A percentile compares a stretch with the other conserved stretches of the same genome.
Conservation (phyloP, 2,797 vertebrate genomes). For the Pogonophryne albipinna region DNA sequence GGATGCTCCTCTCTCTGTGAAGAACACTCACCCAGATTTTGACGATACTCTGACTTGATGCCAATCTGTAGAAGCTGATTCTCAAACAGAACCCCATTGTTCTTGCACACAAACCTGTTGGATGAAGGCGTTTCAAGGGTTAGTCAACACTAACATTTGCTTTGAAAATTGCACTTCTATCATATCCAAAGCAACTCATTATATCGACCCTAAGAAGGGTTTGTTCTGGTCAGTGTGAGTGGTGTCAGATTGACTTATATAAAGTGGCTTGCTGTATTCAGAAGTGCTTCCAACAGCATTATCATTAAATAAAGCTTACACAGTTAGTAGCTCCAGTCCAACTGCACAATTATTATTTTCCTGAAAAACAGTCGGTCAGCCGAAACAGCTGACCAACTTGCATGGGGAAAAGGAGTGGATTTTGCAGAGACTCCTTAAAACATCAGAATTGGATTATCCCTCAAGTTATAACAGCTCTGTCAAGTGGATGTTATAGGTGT, state of each 20-base stretch:
- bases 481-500: neutral
- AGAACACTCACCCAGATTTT: constrained; percentile 90
- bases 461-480: neutral
- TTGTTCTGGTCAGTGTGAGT: neutral
- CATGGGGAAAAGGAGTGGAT: neutral
- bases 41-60: constrained; percentile 94
- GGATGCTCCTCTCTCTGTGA: too few species aligned
- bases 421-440: neutral
- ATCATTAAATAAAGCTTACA: neutral
- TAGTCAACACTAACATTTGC: neutral
- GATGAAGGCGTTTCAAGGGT: neutral
- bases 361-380: too few species aligned
- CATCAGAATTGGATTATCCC: neutral
- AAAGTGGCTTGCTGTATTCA: neutral
- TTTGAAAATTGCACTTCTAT: neutral
- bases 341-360: too few species aligned
- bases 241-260: neutral
- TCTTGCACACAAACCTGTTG: constrained; percentile 94
- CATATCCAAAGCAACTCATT: neutral
- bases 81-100: constrained; percentile 94
- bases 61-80: constrained; percentile 95
- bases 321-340: neutral
- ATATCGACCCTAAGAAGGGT: too few species aligned
- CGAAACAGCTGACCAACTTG: too few species aligned
- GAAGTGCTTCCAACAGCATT: too few species aligned